phyloP scores from a whole-genome alignment of 2,113 vertebrate species.

The Labeo rohita region DNA sequence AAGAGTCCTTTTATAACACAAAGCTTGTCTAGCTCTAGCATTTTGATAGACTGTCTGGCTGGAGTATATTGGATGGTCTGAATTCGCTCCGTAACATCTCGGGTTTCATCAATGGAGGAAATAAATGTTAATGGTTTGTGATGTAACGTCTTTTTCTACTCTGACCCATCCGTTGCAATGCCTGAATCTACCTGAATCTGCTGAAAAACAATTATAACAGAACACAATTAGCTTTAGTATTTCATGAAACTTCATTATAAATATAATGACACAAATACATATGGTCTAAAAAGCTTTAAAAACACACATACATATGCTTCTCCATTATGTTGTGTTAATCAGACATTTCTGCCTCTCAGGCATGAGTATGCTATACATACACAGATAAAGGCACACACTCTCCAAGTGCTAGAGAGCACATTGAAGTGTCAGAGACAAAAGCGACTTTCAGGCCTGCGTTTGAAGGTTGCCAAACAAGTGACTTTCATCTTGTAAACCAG shows the following conservation, averaged over 20 bases:
- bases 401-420: not conserved
- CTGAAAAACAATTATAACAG: not conserved
- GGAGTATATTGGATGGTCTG: not conserved
- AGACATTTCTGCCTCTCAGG: not conserved
- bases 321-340: slow-evolving; percentile 5
- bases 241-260: not conserved
- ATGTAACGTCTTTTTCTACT: not conserved
- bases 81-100: not conserved
- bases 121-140: not conserved
- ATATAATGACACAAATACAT: not conserved
- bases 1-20: not conserved
- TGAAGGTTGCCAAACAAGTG: slow-evolving; percentile 78
- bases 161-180: not conserved
- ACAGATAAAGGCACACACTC: slow-evolving; percentile 1
- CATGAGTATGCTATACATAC: not conserved
- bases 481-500: slow-evolving; percentile 75
- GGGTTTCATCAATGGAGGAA: not conserved
- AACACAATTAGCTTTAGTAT: not conserved
- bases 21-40: not conserved
- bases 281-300: not conserved
- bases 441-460: slow-evolving; percentile 72
- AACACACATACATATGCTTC: not conserved
- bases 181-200: not conserved
- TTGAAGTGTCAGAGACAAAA: slow-evolving; percentile 67
- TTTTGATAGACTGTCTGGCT: not conserved